These are phyloP conservation scores for Notothenia coriiceps DNA, from an alignment of 2,113 vertebrate species.

Conservation along the genomic window DNA sequence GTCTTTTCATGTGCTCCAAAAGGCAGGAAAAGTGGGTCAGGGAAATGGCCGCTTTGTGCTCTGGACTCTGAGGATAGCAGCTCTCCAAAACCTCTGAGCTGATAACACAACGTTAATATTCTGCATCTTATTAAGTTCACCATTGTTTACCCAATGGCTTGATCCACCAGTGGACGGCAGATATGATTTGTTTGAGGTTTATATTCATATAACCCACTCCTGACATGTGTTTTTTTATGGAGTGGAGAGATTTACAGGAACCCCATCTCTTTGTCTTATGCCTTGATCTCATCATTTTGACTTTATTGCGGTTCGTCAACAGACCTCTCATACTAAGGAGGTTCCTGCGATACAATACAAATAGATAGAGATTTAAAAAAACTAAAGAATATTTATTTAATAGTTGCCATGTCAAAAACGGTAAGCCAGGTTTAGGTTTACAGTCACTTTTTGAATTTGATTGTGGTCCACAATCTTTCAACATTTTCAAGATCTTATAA, in stretches of 20 bases:
- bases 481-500: slow-evolving; percentile 3
- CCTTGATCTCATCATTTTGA: slow-evolving; percentile 28
- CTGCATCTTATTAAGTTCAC: slow-evolving; percentile 32
- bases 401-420: no score
- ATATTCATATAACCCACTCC: neutral
- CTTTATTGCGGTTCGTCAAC: slow-evolving; percentile 24
- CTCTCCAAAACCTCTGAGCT: slow-evolving; percentile 36
- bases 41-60: slow-evolving; percentile 72
- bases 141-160: slow-evolving; percentile 44
- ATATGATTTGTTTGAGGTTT: slow-evolving; percentile 33
- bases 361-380: no score
- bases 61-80: slow-evolving; percentile 50
- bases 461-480: neutral
- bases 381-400: no score
- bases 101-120: slow-evolving; percentile 32
- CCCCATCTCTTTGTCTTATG: neutral
- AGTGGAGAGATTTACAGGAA: neutral
- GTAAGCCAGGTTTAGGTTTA: no score
- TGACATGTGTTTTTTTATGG: slow-evolving; percentile 28
- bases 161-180: slow-evolving; percentile 11
- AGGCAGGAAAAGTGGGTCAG: slow-evolving; percentile 78
- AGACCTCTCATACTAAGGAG: neutral
- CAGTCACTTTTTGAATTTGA: neutral
- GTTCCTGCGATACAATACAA: neutral
- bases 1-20: slow-evolving; percentile 81